Evolutionary conservation across 1,140 invertebrate genomes (phyloP).

Genomic region (Sycobia sp.): DNA sequence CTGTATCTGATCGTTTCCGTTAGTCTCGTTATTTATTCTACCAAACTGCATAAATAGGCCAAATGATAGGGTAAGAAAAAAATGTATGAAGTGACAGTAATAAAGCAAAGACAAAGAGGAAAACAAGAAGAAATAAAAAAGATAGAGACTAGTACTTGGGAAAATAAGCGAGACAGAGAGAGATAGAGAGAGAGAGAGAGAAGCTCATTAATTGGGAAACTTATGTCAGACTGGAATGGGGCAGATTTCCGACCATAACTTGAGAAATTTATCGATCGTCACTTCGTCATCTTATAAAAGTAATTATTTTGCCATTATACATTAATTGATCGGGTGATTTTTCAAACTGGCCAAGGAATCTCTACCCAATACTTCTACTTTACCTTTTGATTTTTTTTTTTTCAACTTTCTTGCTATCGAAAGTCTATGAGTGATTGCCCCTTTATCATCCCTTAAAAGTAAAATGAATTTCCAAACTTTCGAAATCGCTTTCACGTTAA

Average conservation of each 20-base stretch:
- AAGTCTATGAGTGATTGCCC: neutral
- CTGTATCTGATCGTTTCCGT: too few species aligned
- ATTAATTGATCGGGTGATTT: conserved; percentile 11
- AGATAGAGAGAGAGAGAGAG: too few species aligned
- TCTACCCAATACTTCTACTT: neutral
- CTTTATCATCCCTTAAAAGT: conserved; percentile 19
- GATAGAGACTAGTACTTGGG: too few species aligned
- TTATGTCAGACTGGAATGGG: neutral
- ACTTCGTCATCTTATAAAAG: conserved; percentile 8
- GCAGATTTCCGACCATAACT: neutral
- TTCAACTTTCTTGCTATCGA: neutral
- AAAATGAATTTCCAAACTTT: conserved; percentile 28
- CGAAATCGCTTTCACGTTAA: conserved; percentile 17
- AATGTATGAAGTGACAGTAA: too few species aligned
- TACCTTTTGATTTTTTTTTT: neutral
- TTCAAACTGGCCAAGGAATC: neutral
- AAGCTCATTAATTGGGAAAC: conserved; percentile 16
- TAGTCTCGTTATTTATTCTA: too few species aligned
- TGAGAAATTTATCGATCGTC: conserved; percentile 15
- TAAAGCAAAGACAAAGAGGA: too few species aligned
- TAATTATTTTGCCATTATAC: conserved; percentile 23
- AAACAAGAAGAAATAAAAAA: too few species aligned
- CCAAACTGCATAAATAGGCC: too few species aligned
- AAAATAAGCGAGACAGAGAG: too few species aligned
- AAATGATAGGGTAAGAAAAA: too few species aligned